Evolutionary conservation across 2,888 invertebrate species (phyloP), one percentile per base, ranked within the genome.

Genomic region (Cantharis nigra): DNA sequence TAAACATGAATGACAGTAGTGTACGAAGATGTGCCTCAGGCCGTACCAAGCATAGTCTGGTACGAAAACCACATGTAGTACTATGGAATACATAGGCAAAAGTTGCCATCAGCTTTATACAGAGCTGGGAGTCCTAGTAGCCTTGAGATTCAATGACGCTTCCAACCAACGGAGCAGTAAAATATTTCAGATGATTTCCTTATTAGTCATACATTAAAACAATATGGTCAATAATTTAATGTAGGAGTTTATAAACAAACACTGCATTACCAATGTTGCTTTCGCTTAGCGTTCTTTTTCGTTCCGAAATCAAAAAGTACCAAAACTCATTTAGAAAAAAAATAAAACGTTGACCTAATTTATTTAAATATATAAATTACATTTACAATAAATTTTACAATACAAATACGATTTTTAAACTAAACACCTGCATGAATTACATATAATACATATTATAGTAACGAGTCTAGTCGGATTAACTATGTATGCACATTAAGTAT

Each of bases 41-140:
- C 74, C 82, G 82, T 82, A 79, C 81, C 82, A 82, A 76, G 76
- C 78, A 70, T 72, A 71, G 79, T 80, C 80, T 82, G 82, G 82
- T 81, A 82, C 82, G 81, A 77, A 75, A 69, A 78, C 65, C 78
- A 70, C 33, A 33, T 33, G 76, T 78, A 75, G 80, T 80, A 75
- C 64, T 72, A 80, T 79, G 81, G 78, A 81, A 76, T 80, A 76
- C 79, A 81, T 78, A 81, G 81, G 80, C 79, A 80, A 80, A 80
- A 79, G 76, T 78, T 71, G 69, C 78, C 70, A 78, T 78, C 74
- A 76, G 76, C 71, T 26, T 26, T 26, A 78, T 18, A 81, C 81
- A 64, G 71, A 33, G 71, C 71, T 72, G 78, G 75, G 69, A 76
- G 76, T 74, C 74, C 30, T 62, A 72, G 67, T 76, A 77, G 70